phyloP scores from a whole-genome alignment of 2,113 vertebrate genomes.

The Python bivittatus region DNA sequence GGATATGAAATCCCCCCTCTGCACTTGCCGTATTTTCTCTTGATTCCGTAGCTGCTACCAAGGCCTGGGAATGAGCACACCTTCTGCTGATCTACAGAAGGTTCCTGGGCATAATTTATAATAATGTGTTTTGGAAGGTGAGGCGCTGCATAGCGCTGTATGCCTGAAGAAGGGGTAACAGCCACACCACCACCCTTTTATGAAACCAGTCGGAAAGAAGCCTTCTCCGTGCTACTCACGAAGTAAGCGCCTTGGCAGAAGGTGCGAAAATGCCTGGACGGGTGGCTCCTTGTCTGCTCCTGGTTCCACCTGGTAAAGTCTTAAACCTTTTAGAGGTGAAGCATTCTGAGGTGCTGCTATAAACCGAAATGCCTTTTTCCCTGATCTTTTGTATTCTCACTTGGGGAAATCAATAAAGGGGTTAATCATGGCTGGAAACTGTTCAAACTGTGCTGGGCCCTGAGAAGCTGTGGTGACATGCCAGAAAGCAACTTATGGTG shows the following conservation, averaged over 20 bases:
- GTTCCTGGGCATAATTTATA: not conserved
- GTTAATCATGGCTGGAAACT: constrained; percentile 44
- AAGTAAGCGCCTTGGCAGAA: too few species aligned
- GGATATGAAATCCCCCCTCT: too few species aligned
- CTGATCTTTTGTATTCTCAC: constrained; percentile 25
- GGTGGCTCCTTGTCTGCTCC: too few species aligned
- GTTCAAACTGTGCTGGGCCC: constrained; percentile 14
- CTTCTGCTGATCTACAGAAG: not conserved
- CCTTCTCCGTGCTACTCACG: too few species aligned
- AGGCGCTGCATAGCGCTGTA: not conserved
- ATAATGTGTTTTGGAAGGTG: not conserved
- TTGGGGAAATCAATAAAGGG: constrained; percentile 41
- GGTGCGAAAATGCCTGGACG: too few species aligned
- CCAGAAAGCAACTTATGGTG: constrained; percentile 48
- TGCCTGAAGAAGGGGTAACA: not conserved
- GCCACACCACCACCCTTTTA: not conserved
- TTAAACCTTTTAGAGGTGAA: not conserved
- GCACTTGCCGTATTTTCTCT: not conserved
- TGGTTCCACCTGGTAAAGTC: too few species aligned
- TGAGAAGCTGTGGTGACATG: constrained; percentile 27
- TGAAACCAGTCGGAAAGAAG: not conserved
- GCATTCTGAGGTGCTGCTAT: not conserved
- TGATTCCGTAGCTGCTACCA: not conserved
- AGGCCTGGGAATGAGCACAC: not conserved
- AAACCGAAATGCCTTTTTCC: not conserved